Evolutionary conservation across 1,140 invertebrate genomes (phyloP).

Genomic region (Campoletis sonorensis): DNA sequence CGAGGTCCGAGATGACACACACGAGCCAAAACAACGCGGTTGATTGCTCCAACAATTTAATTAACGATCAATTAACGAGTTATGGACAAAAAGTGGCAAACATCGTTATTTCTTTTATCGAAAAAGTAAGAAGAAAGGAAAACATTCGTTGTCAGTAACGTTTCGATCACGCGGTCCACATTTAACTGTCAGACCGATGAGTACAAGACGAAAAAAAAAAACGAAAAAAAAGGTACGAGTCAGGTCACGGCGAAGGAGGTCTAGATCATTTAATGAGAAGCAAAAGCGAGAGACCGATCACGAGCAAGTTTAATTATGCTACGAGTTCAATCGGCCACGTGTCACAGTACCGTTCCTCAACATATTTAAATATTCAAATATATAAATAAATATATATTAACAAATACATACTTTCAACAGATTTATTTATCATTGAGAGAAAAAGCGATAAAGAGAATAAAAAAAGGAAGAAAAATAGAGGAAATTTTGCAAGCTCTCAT

Average conservation of each 20-base stretch:
- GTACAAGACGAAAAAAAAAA: not conserved
- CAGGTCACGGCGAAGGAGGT: conserved; percentile 32
- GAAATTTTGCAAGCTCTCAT: not conserved
- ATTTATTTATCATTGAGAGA: conserved; percentile 13
- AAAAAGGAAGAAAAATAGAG: not conserved
- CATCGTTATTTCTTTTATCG: no score
- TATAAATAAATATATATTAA: no score
- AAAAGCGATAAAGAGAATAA: not conserved
- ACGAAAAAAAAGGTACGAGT: not conserved
- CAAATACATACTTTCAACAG: conserved; percentile 34
- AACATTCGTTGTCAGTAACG: not conserved
- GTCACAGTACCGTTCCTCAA: conserved; percentile 17
- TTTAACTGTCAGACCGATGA: not conserved
- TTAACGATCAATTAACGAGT: no score
- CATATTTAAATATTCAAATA: no score
- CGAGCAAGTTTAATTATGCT: conserved; percentile 35
- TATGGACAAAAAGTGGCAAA: no score
- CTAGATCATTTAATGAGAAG: conserved; percentile 40
- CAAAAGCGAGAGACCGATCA: conserved; percentile 21
- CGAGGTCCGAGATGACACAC: no score
- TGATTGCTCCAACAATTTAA: no score
- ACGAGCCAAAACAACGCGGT: no score
- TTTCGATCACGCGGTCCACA: not conserved
- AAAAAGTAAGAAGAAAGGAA: no score
- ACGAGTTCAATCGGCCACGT: conserved; percentile 7